phyloP scores from a whole-genome alignment of 1,140 invertebrate genomes.

The Dreissena rostriformis region DNA sequence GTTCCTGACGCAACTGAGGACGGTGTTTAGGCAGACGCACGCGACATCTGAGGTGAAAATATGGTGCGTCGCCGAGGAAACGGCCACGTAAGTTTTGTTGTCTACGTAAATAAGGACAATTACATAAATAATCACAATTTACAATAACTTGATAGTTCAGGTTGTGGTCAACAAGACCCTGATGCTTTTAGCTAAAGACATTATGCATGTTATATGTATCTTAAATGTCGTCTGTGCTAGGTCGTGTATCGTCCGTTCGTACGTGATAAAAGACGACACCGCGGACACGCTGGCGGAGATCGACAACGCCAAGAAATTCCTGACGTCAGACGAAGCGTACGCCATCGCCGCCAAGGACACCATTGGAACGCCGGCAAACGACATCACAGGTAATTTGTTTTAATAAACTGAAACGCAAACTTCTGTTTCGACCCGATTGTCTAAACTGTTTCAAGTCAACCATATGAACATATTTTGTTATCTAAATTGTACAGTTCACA shows the following conservation, averaged over 20 bases:
- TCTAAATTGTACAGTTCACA: too few species aligned
- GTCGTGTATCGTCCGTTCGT: slow-evolving; percentile 58
- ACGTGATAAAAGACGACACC: slow-evolving; percentile 56
- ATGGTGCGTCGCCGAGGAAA: slow-evolving; percentile 60
- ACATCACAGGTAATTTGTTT: slow-evolving; percentile 45
- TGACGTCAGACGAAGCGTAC: slow-evolving; percentile 40
- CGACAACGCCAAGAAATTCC: slow-evolving; percentile 46
- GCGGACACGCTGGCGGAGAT: slow-evolving; percentile 56
- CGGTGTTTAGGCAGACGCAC: slow-evolving; percentile 52
- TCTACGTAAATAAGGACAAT: too few species aligned
- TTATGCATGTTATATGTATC: too few species aligned
- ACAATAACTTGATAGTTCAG: too few species aligned
- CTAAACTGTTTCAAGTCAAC: too few species aligned
- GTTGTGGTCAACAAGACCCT: too few species aligned
- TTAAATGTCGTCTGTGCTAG: slow-evolving; percentile 32
- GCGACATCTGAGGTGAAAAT: slow-evolving; percentile 53
- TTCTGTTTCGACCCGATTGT: too few species aligned
- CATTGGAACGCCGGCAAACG: slow-evolving; percentile 51
- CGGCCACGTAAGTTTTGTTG: slow-evolving; percentile 27
- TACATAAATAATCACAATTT: too few species aligned
- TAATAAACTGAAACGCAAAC: background rate
- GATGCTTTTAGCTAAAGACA: too few species aligned
- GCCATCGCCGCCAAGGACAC: slow-evolving; percentile 55
- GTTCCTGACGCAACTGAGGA: slow-evolving; percentile 58
- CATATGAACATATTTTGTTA: too few species aligned